Evolutionary conservation across 2,888 invertebrate genomes (phyloP).

Genomic region (Achlya flavicornis): DNA sequence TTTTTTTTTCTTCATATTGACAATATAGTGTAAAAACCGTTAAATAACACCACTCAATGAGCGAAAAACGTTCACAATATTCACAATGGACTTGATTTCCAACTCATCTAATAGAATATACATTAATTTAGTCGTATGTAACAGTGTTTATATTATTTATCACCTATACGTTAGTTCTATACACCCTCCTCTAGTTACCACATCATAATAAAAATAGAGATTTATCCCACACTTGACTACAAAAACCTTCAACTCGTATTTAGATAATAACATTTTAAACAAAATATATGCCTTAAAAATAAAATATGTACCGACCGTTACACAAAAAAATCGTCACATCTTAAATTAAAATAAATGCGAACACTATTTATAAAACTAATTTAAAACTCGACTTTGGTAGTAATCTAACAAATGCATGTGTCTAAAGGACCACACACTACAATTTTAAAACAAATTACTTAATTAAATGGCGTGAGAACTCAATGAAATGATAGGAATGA

Average conservation of each 20-base stretch:
- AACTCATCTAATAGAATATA: constrained; percentile 47
- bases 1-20: constrained; percentile 45
- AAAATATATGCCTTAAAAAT: not conserved
- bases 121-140: constrained; percentile 48
- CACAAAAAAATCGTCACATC: constrained; percentile 21
- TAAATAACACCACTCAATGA: constrained; percentile 54
- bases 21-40: constrained; percentile 66
- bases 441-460: not conserved
- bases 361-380: constrained; percentile 16
- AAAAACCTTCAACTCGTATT: constrained; percentile 37
- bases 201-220: constrained; percentile 58
- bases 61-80: constrained; percentile 29
- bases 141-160: constrained; percentile 53
- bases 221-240: constrained; percentile 43
- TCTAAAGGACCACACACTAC: too few species aligned
- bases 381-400: constrained; percentile 39
- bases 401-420: constrained; percentile 19
- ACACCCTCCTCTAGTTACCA: constrained; percentile 35
- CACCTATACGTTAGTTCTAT: constrained; percentile 55
- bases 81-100: constrained; percentile 25
- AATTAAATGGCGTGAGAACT: not conserved
- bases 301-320: constrained; percentile 26
- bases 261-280: constrained; percentile 23
- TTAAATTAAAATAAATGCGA: constrained; percentile 40
- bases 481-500: not conserved